Evolutionary conservation across 2,888 invertebrate genomes (phyloP).

Genomic region (Epinotia bilunana): DNA sequence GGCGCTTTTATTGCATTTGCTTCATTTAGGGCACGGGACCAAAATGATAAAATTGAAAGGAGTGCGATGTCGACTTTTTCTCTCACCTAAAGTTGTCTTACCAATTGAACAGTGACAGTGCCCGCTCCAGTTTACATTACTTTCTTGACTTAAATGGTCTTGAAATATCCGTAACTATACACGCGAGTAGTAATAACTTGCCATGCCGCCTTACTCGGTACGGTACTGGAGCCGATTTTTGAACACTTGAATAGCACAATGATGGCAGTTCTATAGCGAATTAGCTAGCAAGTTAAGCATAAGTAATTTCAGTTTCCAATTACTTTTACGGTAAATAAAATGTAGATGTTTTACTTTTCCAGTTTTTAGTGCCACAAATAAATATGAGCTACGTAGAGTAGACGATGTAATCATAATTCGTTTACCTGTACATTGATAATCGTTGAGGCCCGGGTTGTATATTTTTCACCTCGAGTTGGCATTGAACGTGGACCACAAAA

Average conservation of each 20-base stretch:
- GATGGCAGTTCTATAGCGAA: too few species aligned
- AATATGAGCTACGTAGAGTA: background rate
- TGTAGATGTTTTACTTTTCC: background rate
- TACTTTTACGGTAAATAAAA: background rate
- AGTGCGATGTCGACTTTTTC: conserved; percentile 61
- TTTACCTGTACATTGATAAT: conserved; percentile 21
- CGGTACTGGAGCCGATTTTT: background rate
- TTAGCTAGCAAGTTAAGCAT: too few species aligned
- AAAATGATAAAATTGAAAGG: conserved; percentile 61
- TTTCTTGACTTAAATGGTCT: conserved; percentile 25
- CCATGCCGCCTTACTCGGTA: background rate
- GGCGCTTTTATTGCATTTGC: conserved; percentile 34
- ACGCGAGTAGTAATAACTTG: background rate
- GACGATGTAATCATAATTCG: background rate
- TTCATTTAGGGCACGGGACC: conserved; percentile 41
- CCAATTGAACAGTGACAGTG: conserved; percentile 26
- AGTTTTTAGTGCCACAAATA: background rate
- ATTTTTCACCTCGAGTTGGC: conserved; percentile 78
- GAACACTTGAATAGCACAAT: background rate
- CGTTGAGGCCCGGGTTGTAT: conserved; percentile 47
- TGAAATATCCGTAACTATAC: background rate
- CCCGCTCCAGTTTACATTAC: conserved; percentile 38
- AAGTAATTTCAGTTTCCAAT: background rate
- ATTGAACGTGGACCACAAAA: conserved; percentile 78
- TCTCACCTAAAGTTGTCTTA: conserved; percentile 58